Base-by-base conservation (phyloP, 2,888 invertebrate species). In the Folsomia manolachei region DNA sequence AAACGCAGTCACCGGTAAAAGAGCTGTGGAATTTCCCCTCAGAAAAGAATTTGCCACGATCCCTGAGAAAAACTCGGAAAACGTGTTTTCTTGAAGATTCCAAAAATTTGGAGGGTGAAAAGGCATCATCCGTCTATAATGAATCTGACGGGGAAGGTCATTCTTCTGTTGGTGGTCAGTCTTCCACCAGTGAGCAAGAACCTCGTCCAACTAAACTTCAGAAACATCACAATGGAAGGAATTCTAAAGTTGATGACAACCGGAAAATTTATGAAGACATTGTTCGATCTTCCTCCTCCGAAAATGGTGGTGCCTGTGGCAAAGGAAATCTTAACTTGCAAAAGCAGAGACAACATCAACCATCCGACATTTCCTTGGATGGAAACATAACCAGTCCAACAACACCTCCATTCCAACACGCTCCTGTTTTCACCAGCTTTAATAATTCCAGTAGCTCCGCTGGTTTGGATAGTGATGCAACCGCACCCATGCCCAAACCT, bases 1-100 rank as follows among this genome's bases (percentile, higher is more conserved):
- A 7, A 56, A 56, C 18, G 4, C 56, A 56, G n/a, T n/a, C n/a
- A n/a, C n/a, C n/a, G n/a, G n/a, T n/a, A n/a, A 67, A 81, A 52
- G 81, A 81, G 52, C 71, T 79, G 60, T 81, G 81, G 81, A 78
- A 76, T 70, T 81, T 80, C 73, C 78, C 75, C 14, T 75, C 80
- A 1, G 81, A 80, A 19, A 78, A 80, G 61, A 80, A 81, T 72
- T 70, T 81, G 19, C 81, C 81, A 19, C 71, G 81, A 39, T 80
- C 80, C 1, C 70, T 81, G 11, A 53, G 80, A 21, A 78, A 78
- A 75, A 81, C 81, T 9, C 70, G 81, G 21, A 78, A 79, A 72
- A 80, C 78, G 11, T 79, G 79, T 70, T 76, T 80, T 39, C 77
- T 72, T 1, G 79, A 80, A 9, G 78, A 78, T 14, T n/a, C n/a